Conservation (phyloP, 2,113 vertebrate genomes). For the Notiomystis cincta region DNA sequence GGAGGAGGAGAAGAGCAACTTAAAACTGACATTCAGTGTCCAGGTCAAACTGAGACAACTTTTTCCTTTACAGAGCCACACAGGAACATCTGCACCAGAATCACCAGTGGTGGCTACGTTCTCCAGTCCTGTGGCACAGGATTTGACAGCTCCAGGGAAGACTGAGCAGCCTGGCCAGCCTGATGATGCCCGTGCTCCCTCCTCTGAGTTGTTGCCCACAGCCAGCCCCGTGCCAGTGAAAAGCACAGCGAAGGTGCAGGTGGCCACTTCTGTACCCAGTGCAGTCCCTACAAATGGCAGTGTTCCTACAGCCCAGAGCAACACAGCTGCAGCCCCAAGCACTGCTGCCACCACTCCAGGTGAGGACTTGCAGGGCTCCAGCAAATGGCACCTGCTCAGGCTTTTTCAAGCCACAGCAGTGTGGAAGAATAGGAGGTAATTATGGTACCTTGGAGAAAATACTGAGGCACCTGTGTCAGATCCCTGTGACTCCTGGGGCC, state of each 20-base stretch:
- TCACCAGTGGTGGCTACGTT: background rate
- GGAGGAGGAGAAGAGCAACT: background rate
- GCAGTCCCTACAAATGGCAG: conserved; percentile 17
- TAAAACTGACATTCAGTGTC: background rate
- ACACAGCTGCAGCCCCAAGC: conserved; percentile 4
- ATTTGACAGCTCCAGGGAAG: conserved; percentile 53
- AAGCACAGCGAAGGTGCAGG: background rate
- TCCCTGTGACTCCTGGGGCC: background rate
- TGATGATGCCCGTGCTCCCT: background rate
- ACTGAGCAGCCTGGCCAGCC: conserved; percentile 35
- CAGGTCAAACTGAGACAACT: background rate
- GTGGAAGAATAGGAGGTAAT: background rate
- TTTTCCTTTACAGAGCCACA: conserved; percentile 43
- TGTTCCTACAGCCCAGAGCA: background rate
- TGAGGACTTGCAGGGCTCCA: background rate
- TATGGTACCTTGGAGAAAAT: background rate
- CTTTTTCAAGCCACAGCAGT: background rate
- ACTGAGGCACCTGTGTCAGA: background rate
- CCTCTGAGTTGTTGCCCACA: background rate
- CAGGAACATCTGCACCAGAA: background rate
- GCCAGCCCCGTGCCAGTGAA: background rate
- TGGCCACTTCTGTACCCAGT: background rate
- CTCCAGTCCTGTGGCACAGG: conserved; percentile 26
- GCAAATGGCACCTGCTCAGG: background rate
- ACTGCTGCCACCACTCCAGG: conserved; percentile 63